A percentile compares a stretch with the other conserved stretches of the same genome.
phyloP scores from a whole-genome alignment of 1,140 invertebrate species.

The Frieseomelitta varia region DNA sequence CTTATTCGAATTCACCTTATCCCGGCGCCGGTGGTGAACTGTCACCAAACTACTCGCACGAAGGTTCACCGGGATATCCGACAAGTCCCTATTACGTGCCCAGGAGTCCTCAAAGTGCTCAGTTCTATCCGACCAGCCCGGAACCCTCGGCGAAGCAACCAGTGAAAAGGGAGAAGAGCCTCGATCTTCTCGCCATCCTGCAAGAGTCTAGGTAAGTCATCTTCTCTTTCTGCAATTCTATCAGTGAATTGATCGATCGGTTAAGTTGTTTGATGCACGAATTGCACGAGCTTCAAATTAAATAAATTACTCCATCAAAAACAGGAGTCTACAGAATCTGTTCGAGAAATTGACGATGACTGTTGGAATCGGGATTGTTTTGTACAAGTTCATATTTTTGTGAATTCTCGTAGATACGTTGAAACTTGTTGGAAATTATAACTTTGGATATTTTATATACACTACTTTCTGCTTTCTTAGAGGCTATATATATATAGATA shows the following conservation, averaged over 20 bases:
- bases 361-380: too few species aligned
- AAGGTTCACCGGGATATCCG: constrained; percentile 84
- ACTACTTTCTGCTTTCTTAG: too few species aligned
- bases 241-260: not conserved
- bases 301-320: too few species aligned
- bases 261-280: not conserved
- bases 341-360: too few species aligned
- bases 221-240: not conserved
- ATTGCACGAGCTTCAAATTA: not conserved
- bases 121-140: constrained; percentile 83
- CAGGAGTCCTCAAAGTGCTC: constrained; percentile 80
- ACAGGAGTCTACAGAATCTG: too few species aligned
- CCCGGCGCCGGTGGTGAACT: constrained; percentile 82
- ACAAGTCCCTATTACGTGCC: constrained; percentile 83
- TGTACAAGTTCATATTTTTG: too few species aligned
- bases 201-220: constrained; percentile 79
- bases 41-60: constrained; percentile 83
- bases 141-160: constrained; percentile 76
- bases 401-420: too few species aligned
- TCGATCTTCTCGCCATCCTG: constrained; percentile 80
- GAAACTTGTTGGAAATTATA: too few species aligned
- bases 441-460: too few species aligned
- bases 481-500: too few species aligned
- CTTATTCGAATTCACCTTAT: constrained; percentile 83
- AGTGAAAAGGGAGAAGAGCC: constrained; percentile 82